Evolutionary conservation across 2,888 invertebrate species (phyloP), one percentile per base, ranked within the genome.

Genomic region (Unio pictorum): DNA sequence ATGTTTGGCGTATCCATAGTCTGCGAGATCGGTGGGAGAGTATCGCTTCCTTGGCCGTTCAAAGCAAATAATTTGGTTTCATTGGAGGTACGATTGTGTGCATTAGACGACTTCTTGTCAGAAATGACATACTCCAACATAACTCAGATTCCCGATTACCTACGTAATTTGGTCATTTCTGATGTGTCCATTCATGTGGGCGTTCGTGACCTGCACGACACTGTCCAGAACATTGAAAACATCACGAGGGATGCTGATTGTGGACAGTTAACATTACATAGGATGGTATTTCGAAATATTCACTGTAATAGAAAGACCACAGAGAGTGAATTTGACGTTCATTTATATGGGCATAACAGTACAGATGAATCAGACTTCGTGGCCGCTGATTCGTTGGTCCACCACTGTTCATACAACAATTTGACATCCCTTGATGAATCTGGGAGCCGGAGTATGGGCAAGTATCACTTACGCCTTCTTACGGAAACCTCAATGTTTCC

Each of bases 1-100:
- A 74, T 64, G 30, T 71, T 63, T 60, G 62, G 69, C 18, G 67
- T 75, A 8, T 61, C 56, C 23, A 67, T 75, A 30, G 54, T 58
- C 6, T 77, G 74, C 28, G 55, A 45, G 23, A 69, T 59, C 17
- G 70, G 73, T 2, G 76, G 76, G 2, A 15, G 60, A 3, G 68
- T 77, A n/a, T 66, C 60, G n/a, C 34, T 77, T 59, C 77, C 77
- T 4, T 77, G 77, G 77, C 77, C 77, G 11, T 73, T 77, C 62
- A 73, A 70, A 61, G 77, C 73, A 26, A 64, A 62, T 58, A 75
- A 77, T 30, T 55, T 77, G 1, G 55, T 69, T 11, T 66, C 68
- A 15, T 55, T 77, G 55, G 69, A 71, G 23, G 73, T 77, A 7
- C 61, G 64, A 20, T 66, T 63, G 4, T 77, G 77, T 56, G 60